Evolutionary conservation across 2,113 vertebrate genomes (phyloP).

Genomic region (Meleagris gallopavo): DNA sequence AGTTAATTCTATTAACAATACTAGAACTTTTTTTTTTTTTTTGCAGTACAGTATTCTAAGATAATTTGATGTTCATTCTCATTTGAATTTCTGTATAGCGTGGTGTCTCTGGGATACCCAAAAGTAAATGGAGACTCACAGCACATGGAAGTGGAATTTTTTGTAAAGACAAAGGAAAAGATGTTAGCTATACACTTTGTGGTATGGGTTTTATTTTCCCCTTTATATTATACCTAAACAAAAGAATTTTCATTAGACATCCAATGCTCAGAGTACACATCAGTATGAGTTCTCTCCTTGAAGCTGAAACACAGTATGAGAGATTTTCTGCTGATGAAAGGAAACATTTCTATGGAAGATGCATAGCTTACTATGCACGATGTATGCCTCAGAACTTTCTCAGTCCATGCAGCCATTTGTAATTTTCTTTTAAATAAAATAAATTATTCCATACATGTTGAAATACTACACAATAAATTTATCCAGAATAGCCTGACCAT

Average conservation of each 20-base stretch:
- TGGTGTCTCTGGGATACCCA: not conserved
- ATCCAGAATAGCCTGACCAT: not conserved
- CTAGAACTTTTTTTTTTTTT: too few relatives aligned
- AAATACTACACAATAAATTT: not conserved
- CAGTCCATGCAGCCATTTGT: constrained; percentile 10
- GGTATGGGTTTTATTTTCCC: not conserved
- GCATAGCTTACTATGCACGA: not conserved
- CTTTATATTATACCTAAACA: not conserved
- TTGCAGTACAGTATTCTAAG: not conserved
- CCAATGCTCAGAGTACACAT: not conserved
- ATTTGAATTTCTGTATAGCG: not conserved
- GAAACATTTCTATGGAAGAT: constrained; percentile 6
- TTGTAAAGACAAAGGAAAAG: not conserved
- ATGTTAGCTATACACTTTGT: not conserved
- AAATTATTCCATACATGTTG: not conserved
- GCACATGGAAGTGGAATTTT: not conserved
- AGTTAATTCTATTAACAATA: not conserved
- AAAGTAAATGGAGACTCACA: not conserved
- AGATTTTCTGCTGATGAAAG: not conserved
- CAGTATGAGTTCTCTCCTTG: not conserved
- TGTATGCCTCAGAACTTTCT: not conserved
- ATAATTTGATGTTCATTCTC: not conserved
- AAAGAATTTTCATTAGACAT: not conserved
- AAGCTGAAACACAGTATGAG: not conserved
- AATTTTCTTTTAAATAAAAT: constrained; percentile 6